phyloP scores from a whole-genome alignment of 2,888 invertebrate genomes.

The Zeuzera pyrina region DNA sequence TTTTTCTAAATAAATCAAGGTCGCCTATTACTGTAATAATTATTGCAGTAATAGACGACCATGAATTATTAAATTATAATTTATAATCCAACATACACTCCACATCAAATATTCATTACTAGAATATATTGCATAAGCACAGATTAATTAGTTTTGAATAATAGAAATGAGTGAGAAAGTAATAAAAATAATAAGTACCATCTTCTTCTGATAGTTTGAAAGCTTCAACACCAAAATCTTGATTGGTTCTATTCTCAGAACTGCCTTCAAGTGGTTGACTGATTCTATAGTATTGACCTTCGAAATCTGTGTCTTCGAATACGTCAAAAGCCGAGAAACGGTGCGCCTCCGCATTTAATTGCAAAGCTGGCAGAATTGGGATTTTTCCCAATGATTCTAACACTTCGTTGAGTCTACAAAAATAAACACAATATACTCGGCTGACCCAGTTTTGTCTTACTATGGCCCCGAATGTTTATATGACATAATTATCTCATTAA shows the following conservation, averaged over 20 bases:
- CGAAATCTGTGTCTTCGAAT: constrained; percentile 66
- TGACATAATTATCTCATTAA: too few relatives aligned
- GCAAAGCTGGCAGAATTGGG: constrained; percentile 84
- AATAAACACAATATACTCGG: too few relatives aligned
- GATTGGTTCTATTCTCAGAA: constrained; percentile 43
- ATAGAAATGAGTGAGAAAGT: too few relatives aligned
- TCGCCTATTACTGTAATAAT: too few relatives aligned
- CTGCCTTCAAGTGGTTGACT: constrained; percentile 47
- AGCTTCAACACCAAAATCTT: constrained; percentile 60
- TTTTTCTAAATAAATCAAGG: not conserved
- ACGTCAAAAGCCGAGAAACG: constrained; percentile 76
- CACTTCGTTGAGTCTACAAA: constrained; percentile 80
- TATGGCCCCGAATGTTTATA: too few relatives aligned
- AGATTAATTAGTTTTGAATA: too few relatives aligned
- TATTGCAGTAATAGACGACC: too few relatives aligned
- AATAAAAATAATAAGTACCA: constrained; percentile 32
- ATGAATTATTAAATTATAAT: too few relatives aligned
- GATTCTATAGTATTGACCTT: constrained; percentile 50
- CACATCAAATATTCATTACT: too few relatives aligned
- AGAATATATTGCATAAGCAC: too few relatives aligned
- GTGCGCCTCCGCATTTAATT: constrained; percentile 76
- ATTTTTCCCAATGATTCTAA: constrained; percentile 84
- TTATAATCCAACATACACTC: too few relatives aligned
- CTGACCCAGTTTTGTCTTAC: too few relatives aligned
- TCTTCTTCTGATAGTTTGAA: constrained; percentile 64